These are phyloP conservation scores for Deladenus siricidicola DNA, from an alignment of 2,888 invertebrate genomes.

Conservation along the genomic window DNA sequence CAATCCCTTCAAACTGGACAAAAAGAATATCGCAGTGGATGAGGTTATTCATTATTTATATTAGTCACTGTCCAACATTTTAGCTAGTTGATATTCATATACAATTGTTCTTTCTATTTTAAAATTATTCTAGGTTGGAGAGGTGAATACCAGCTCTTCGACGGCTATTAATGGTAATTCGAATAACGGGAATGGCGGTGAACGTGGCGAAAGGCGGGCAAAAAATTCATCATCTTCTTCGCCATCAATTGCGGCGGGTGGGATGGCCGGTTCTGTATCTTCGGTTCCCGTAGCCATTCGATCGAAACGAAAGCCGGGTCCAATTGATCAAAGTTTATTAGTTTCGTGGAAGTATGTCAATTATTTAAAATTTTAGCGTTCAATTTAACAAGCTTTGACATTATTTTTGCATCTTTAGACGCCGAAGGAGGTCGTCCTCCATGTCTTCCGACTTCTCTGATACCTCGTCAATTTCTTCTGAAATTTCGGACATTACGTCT, in stretches of 20 bases:
- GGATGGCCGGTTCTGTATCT: background rate
- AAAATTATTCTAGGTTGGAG: constrained; percentile 13
- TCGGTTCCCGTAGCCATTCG: background rate
- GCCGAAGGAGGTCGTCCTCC: constrained; percentile 1
- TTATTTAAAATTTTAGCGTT: background rate
- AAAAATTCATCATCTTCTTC: background rate
- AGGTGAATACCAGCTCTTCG: constrained; percentile 5
- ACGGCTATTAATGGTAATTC: background rate
- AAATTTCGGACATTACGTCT: constrained; percentile 4
- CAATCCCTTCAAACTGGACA: constrained; percentile 98
- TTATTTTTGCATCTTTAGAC: background rate
- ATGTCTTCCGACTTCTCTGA: constrained; percentile 5
- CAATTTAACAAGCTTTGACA: background rate
- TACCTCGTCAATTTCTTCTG: constrained; percentile 9
- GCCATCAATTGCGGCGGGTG: background rate
- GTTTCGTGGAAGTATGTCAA: constrained; percentile 14
- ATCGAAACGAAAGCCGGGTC: constrained; percentile 14
- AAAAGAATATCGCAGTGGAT: constrained; percentile 56
- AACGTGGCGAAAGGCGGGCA: constrained; percentile 1
- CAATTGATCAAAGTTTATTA: constrained; percentile 10
- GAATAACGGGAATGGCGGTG: background rate
- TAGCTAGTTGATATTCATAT: too few species aligned
- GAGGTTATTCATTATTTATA: too few species aligned
- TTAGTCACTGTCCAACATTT: too few species aligned
- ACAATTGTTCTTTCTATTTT: background rate